Percentiles rank a stretch among this genome's conserved stretches.
Evolutionary conservation across 2,113 vertebrate genomes (phyloP).

Genomic region (Bubo bubo): DNA sequence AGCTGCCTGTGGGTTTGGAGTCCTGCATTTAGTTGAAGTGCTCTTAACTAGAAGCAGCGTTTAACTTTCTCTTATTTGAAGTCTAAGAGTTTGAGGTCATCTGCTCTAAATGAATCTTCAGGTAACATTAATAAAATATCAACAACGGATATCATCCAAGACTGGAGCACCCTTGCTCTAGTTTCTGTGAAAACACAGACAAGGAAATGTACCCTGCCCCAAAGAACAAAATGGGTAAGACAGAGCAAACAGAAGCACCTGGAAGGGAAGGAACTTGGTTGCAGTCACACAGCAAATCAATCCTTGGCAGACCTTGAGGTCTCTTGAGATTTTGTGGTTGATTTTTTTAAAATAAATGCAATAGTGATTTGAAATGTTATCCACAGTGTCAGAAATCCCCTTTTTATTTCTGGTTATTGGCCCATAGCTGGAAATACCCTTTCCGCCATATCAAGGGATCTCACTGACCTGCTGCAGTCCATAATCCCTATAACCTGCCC

Average conservation of each 20-base stretch:
- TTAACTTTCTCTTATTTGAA: background rate
- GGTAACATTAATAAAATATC: background rate
- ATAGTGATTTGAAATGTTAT: background rate
- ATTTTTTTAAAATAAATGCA: background rate
- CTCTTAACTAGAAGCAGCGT: background rate
- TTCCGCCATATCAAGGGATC: background rate
- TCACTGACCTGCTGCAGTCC: background rate
- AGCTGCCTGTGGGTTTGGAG: background rate
- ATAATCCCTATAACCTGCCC: background rate
- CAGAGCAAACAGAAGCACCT: conserved; percentile 21
- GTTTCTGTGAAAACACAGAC: conserved; percentile 10
- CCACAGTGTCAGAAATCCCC: background rate
- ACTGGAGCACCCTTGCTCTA: background rate
- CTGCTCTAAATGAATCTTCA: background rate
- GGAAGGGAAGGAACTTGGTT: conserved; percentile 7
- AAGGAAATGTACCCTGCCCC: background rate
- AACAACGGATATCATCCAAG: background rate
- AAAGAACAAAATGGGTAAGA: background rate
- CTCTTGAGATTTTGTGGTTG: background rate
- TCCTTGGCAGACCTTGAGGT: background rate
- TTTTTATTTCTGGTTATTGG: background rate
- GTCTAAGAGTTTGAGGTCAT: background rate
- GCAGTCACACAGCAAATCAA: background rate
- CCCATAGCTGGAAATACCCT: background rate
- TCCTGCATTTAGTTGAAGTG: background rate